A percentile compares a stretch with the other conserved stretches of the same genome.
Conservation (phyloP, 2,113 vertebrate species). For the Chauna torquata region DNA sequence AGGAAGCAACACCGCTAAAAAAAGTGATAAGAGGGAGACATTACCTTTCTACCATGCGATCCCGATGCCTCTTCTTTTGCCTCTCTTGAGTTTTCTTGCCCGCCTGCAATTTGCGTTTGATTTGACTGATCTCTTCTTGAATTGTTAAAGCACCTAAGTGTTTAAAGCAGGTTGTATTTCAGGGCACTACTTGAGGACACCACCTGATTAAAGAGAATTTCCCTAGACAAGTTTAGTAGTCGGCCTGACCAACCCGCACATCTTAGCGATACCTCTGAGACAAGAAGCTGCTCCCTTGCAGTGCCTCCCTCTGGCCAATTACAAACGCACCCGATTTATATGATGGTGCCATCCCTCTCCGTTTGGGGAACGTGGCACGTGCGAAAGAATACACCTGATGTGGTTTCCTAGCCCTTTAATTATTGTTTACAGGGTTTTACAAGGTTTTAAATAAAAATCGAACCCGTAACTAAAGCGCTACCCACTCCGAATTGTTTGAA, state of each 20-base stretch:
- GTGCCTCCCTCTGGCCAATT: neutral
- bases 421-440: neutral
- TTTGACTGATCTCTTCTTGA: constrained; percentile 78
- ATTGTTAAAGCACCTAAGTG: constrained; percentile 46
- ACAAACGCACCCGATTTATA: accelerated
- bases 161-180: neutral
- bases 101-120: constrained; percentile 75
- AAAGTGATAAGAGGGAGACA: neutral
- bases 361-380: no score
- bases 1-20: neutral
- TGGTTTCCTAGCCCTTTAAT: neutral
- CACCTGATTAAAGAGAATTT: neutral
- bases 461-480: no score
- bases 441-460: neutral
- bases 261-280: no score
- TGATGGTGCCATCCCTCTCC: neutral
- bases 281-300: neutral
- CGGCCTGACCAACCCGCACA: neutral
- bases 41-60: constrained; percentile 91
- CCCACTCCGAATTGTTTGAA: accelerated
- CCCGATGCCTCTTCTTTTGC: constrained; percentile 84
- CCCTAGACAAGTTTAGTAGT: neutral
- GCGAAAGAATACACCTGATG: accelerated
- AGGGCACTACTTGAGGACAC: neutral
- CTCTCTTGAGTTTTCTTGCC: constrained; percentile 76